phyloP scores from a whole-genome alignment of 2,113 vertebrate species.

The Zapornia atra region DNA sequence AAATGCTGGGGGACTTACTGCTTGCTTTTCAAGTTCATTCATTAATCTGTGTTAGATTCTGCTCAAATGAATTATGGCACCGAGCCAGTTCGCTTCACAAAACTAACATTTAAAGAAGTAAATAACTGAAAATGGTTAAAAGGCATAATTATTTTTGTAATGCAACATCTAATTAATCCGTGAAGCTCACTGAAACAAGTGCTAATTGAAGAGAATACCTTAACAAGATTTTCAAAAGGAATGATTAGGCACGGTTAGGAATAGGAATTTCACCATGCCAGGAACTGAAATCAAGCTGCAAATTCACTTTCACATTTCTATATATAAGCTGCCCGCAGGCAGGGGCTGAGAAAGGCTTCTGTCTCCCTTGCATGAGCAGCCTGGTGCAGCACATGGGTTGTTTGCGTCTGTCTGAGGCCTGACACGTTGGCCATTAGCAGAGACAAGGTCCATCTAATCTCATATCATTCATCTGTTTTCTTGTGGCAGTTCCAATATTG shows the following conservation, averaged over 20 bases:
- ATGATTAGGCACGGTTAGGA: conserved; percentile 21
- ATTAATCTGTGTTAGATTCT: conserved; percentile 66
- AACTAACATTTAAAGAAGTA: conserved; percentile 63
- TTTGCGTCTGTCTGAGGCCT: neutral
- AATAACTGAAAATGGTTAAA: conserved; percentile 68
- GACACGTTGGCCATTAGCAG: neutral
- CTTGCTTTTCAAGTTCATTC: conserved; percentile 56
- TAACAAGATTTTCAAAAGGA: conserved; percentile 58
- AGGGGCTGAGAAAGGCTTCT: conserved; percentile 10
- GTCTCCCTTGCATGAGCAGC: neutral
- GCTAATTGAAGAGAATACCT: conserved; percentile 63
- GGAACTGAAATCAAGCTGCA: conserved; percentile 34
- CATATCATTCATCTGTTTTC: conserved; percentile 16
- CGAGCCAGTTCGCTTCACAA: conserved; percentile 43
- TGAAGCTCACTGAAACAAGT: conserved; percentile 51
- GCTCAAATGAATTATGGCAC: conserved; percentile 49
- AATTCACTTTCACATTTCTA: conserved; percentile 29
- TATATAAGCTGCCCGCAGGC: neutral
- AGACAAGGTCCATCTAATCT: conserved; percentile 40
- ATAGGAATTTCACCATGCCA: neutral
- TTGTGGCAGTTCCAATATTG: conserved; percentile 27
- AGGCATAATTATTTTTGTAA: conserved; percentile 67
- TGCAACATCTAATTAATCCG: conserved; percentile 60
- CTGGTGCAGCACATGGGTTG: neutral
- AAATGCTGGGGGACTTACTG: conserved; percentile 53